Evolutionary conservation across 1,140 invertebrate genomes (phyloP).

Genomic region (Drosophila carrolli): DNA sequence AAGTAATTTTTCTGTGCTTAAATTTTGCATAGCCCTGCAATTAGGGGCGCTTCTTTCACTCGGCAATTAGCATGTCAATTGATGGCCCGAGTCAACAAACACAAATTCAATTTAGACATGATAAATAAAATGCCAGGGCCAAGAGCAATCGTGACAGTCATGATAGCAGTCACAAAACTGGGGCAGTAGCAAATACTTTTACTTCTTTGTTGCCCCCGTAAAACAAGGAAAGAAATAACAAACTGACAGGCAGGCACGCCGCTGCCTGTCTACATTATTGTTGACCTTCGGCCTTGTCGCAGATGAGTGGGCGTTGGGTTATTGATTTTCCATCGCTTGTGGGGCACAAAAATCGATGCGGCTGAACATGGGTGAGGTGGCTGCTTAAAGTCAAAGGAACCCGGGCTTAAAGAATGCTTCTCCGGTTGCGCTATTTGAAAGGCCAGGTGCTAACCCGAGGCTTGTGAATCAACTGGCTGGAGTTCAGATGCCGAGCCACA

Average conservation of each 20-base stretch:
- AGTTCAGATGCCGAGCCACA: slow-evolving; percentile 45
- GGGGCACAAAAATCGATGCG: slow-evolving; percentile 56
- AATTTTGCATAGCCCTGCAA: slow-evolving; percentile 51
- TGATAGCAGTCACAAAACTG: slow-evolving; percentile 53
- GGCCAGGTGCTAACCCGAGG: slow-evolving; percentile 24
- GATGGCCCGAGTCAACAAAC: slow-evolving; percentile 63
- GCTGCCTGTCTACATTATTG: slow-evolving; percentile 67
- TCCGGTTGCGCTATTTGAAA: slow-evolving; percentile 4
- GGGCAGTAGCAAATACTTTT: slow-evolving; percentile 49
- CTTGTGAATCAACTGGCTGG: slow-evolving; percentile 34
- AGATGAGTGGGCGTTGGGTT: slow-evolving; percentile 44
- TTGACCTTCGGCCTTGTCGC: slow-evolving; percentile 67
- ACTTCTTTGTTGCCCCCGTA: slow-evolving; percentile 20
- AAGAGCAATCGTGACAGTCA: slow-evolving; percentile 60
- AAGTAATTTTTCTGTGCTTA: slow-evolving; percentile 68
- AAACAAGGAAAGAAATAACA: slow-evolving; percentile 38
- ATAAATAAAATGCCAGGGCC: slow-evolving; percentile 68
- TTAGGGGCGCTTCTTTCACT: slow-evolving; percentile 23
- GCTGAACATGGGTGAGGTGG: slow-evolving; percentile 19
- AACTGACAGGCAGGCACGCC: slow-evolving; percentile 37
- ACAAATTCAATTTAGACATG: slow-evolving; percentile 75
- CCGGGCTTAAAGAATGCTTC: slow-evolving; percentile 8
- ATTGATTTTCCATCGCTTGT: slow-evolving; percentile 61
- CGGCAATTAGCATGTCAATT: slow-evolving; percentile 58
- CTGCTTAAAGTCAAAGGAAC: slow-evolving; percentile 40